Percentiles rank a stretch among this genome's conserved stretches.
Conservation (phyloP, 2,797 vertebrate species). For the Parauchenoglanis ngamensis region DNA sequence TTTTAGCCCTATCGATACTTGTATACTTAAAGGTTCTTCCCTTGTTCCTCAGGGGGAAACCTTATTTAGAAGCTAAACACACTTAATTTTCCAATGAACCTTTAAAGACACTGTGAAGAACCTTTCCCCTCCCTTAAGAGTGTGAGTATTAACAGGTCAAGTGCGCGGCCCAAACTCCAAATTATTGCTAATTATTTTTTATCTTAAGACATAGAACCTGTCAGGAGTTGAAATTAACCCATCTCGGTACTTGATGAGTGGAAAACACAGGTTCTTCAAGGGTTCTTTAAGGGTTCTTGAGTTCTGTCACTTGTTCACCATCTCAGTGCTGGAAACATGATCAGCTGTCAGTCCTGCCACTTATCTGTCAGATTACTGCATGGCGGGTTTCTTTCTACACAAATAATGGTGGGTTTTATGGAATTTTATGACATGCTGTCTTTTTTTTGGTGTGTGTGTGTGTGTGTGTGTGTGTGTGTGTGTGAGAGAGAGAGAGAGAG, state of each 20-base stretch:
- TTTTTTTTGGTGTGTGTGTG: not conserved
- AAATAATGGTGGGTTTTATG: slow-evolving; percentile 1
- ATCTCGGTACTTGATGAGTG: not conserved
- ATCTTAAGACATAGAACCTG: not conserved
- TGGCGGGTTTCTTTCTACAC: not conserved
- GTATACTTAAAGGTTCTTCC: not conserved
- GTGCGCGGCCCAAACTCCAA: not conserved
- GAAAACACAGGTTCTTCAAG: not conserved
- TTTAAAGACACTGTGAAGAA: not conserved
- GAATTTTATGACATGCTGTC: slow-evolving; percentile 17
- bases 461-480: slow-evolving; percentile 23
- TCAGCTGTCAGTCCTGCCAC: not conserved
- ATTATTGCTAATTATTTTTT: not conserved
- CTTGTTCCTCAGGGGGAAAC: not conserved
- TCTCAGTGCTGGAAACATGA: not conserved
- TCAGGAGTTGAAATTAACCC: no score
- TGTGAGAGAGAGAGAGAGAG: slow-evolving; percentile 23
- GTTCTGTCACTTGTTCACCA: not conserved
- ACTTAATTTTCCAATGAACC: not conserved
- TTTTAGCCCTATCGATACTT: not conserved
- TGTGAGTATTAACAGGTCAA: not conserved
- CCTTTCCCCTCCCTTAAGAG: not conserved
- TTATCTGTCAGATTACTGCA: not conserved
- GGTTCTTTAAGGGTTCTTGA: not conserved
- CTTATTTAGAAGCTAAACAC: not conserved